These are phyloP conservation scores for Rattus norvegicus DNA, from an alignment of 2,113 vertebrate genomes.

Conservation along the genomic window GRCr8 NC_086024.1:137325501-137326000, in stretches of 20 bases:
- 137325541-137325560: background rate
- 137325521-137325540: background rate
- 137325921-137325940: rapidly evolving
- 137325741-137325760: rapidly evolving
- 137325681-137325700: background rate
- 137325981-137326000: rapidly evolving
- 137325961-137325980: rapidly evolving
- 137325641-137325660: rapidly evolving
- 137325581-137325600: rapidly evolving
- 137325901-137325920: background rate
- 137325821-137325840: background rate
- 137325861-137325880: background rate
- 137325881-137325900: rapidly evolving
- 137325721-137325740: rapidly evolving
- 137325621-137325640: rapidly evolving
- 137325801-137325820: background rate
- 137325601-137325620: rapidly evolving
- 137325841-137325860: rapidly evolving
- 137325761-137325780: rapidly evolving
- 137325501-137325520: rapidly evolving
- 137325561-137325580: too few species aligned
- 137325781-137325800: rapidly evolving
- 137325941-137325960: rapidly evolving
- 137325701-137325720: rapidly evolving
- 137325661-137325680: background rate